Conservation (phyloP, 2,113 vertebrate genomes). For the Calyptomena viridis region DNA sequence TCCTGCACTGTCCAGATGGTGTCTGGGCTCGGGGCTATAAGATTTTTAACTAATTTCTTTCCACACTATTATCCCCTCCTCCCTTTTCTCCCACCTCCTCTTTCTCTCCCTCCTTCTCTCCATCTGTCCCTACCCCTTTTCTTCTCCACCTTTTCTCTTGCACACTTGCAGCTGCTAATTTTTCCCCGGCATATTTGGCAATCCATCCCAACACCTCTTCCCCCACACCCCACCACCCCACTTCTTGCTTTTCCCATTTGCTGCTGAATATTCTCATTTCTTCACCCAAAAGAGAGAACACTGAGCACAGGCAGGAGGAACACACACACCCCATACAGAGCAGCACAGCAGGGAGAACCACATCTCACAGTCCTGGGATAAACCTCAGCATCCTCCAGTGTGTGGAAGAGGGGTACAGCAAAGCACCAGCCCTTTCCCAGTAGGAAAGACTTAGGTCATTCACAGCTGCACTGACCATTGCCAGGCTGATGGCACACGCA, state of each 20-base stretch:
- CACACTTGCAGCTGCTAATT: slow-evolving; percentile 74
- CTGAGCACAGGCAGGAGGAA: neutral
- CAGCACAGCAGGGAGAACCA: neutral
- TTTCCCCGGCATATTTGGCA: slow-evolving; percentile 65
- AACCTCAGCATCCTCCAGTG: neutral
- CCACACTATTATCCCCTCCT: slow-evolving; percentile 42
- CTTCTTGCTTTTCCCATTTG: neutral
- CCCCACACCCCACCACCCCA: neutral
- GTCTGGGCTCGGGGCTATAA: neutral
- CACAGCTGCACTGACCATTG: neutral
- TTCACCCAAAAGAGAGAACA: neutral
- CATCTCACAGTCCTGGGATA: neutral
- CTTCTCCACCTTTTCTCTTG: slow-evolving; percentile 60
- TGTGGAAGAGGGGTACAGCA: neutral
- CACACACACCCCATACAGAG: neutral
- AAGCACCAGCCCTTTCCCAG: neutral
- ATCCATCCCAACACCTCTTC: slow-evolving; percentile 62
- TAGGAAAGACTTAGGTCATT: neutral
- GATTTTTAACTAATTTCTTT: slow-evolving; percentile 33
- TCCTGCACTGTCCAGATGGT: neutral
- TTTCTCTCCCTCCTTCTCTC: slow-evolving; percentile 70
- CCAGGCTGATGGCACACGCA: neutral
- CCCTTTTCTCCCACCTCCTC: slow-evolving; percentile 61
- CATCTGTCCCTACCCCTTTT: slow-evolving; percentile 71
- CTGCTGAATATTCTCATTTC: neutral